These are phyloP conservation scores for Eristalis arbustorum DNA, from an alignment of 2,888 invertebrate species.

Conservation along the genomic window DNA sequence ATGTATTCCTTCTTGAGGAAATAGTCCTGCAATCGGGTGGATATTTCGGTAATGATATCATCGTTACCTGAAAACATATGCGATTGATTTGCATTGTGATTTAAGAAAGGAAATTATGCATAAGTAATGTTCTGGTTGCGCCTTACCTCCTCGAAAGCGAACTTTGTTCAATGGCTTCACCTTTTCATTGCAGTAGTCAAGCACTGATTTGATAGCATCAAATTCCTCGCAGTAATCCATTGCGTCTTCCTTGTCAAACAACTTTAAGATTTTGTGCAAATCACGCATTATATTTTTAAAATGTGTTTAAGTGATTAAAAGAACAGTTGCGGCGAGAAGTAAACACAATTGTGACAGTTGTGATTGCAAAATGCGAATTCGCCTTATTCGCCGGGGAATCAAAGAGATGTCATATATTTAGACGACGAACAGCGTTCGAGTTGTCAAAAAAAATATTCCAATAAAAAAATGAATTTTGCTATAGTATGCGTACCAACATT, in stretches of 20 bases:
- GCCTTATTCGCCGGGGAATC: neutral
- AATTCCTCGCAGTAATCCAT: conserved; percentile 77
- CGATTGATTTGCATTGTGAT: neutral
- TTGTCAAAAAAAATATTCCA: too few species aligned
- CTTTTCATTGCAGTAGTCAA: conserved; percentile 74
- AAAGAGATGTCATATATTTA: neutral
- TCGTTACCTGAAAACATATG: conserved; percentile 73
- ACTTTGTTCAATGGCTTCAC: conserved; percentile 74
- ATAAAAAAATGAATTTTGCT: too few species aligned
- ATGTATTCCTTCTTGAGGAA: conserved; percentile 70
- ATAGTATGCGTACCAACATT: too few species aligned
- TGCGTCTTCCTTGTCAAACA: conserved; percentile 70
- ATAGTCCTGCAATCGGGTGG: conserved; percentile 71
- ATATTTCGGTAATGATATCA: conserved; percentile 73
- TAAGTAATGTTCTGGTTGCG: too few species aligned
- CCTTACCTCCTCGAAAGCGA: conserved; percentile 75
- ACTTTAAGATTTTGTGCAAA: conserved; percentile 73
- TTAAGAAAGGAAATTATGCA: neutral
- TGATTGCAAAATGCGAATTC: neutral
- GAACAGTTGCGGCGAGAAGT: conserved; percentile 45
- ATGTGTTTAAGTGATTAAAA: neutral
- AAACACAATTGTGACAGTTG: conserved; percentile 43
- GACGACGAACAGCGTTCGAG: neutral
- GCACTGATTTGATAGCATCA: conserved; percentile 74
- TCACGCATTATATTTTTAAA: conserved; percentile 72